Evolutionary conservation across 2,797 vertebrate genomes (phyloP).

Genomic region (Necrosyrtes monachus): DNA sequence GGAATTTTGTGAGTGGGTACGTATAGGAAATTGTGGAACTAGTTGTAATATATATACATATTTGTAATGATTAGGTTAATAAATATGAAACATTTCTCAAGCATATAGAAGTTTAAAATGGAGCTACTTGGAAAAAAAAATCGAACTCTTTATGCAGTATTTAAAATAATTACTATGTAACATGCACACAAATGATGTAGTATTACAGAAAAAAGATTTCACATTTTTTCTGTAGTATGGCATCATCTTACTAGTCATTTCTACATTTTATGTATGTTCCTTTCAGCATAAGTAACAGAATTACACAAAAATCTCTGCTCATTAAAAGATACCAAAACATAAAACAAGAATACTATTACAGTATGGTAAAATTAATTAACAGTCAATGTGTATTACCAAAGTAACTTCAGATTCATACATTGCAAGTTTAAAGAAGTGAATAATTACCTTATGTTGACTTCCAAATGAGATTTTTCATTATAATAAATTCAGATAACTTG

Average conservation of each 20-base stretch:
- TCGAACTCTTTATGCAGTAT: neutral
- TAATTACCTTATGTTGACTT: neutral
- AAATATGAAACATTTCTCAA: neutral
- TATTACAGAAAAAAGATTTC: neutral
- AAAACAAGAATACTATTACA: neutral
- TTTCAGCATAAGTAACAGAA: neutral
- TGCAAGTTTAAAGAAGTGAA: neutral
- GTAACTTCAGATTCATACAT: neutral
- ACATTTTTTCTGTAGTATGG: neutral
- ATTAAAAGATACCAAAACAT: neutral
- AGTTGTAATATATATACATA: neutral
- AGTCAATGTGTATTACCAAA: neutral
- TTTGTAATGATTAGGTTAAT: neutral
- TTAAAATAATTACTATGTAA: neutral
- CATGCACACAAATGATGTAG: neutral
- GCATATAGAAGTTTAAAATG: neutral
- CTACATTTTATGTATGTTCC: neutral
- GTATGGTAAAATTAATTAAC: neutral
- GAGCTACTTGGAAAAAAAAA: neutral
- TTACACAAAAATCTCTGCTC: neutral
- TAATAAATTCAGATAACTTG: neutral
- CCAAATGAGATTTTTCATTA: neutral
- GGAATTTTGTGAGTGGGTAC: neutral
- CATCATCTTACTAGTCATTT: neutral
- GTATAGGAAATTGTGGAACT: neutral